phyloP scores from a whole-genome alignment of 2,888 invertebrate species.

The Hedya salicella region DNA sequence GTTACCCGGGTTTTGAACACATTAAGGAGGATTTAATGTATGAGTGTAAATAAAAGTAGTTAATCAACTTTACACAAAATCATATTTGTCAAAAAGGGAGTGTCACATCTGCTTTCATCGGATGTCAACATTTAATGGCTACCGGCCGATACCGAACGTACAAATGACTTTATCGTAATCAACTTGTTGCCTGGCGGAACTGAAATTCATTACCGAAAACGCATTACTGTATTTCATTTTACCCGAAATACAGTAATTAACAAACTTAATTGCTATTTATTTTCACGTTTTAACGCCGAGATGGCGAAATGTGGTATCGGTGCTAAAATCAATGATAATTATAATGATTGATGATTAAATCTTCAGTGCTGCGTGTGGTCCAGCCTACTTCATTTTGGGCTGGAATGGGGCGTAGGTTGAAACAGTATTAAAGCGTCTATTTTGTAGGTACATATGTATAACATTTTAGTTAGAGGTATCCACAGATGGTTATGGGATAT shows the following conservation, averaged over 20 bases:
- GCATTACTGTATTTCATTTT: slow-evolving; percentile 53
- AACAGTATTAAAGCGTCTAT: neutral
- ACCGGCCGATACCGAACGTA: slow-evolving; percentile 56
- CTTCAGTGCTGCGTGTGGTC: slow-evolving; percentile 38
- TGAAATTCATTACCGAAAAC: slow-evolving; percentile 60
- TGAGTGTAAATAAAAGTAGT: neutral
- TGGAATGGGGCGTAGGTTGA: slow-evolving; percentile 24
- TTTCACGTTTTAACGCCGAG: slow-evolving; percentile 42
- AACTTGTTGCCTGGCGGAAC: slow-evolving; percentile 63
- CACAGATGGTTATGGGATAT: no score
- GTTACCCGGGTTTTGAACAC: no score
- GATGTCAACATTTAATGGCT: slow-evolving; percentile 55
- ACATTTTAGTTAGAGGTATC: neutral
- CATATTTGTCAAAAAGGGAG: slow-evolving; percentile 20
- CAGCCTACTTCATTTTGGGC: slow-evolving; percentile 30
- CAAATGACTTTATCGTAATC: slow-evolving; percentile 71
- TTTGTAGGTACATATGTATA: neutral
- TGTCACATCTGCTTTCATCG: slow-evolving; percentile 46
- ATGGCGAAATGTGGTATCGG: slow-evolving; percentile 32
- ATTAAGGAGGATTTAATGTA: no score
- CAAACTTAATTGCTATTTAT: slow-evolving; percentile 53
- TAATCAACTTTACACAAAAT: slow-evolving; percentile 9
- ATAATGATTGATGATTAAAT: slow-evolving; percentile 36
- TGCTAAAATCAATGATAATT: slow-evolving; percentile 29
- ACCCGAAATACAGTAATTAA: slow-evolving; percentile 53